A percentile compares a stretch with the other conserved stretches of the same genome.
phyloP scores from a whole-genome alignment of 2,797 vertebrate species.

The Cuniculus paca region DNA sequence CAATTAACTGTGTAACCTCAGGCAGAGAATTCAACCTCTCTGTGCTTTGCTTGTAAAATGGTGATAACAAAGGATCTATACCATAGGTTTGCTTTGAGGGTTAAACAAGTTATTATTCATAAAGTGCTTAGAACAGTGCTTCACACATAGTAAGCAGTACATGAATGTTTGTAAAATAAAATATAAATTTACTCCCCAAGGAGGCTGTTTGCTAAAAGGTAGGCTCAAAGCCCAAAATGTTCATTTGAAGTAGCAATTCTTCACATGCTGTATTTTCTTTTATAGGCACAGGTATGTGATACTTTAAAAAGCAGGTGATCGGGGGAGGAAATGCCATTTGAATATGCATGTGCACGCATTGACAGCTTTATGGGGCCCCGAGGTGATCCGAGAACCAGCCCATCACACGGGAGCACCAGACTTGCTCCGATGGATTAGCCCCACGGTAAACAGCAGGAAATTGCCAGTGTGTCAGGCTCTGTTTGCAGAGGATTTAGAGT shows the following conservation, averaged over 20 bases:
- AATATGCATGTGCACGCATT: not conserved
- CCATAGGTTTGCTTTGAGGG: not conserved
- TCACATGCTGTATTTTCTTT: not conserved
- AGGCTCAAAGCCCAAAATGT: not conserved
- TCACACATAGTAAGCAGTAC: not conserved
- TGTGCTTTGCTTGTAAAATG: not conserved
- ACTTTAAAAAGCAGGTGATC: not conserved
- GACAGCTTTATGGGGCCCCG: not conserved
- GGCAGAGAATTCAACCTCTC: not conserved
- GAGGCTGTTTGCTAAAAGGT: not conserved
- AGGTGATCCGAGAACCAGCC: not conserved
- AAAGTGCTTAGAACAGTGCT: not conserved
- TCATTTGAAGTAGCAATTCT: not conserved
- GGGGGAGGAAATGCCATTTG: not conserved
- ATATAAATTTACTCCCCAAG: not conserved
- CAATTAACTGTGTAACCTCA: not conserved
- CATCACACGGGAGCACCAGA: not conserved
- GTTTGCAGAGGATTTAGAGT: slow-evolving; percentile 49
- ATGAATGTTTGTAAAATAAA: not conserved
- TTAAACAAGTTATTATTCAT: not conserved
- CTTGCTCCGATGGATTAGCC: not conserved
- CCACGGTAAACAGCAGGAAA: not conserved
- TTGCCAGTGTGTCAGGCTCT: not conserved
- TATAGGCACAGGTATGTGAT: not conserved
- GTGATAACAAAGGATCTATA: too few species aligned